Percentiles rank a stretch among this genome's conserved stretches.
Evolutionary conservation across 2,113 vertebrate species (phyloP).

Genomic region (Sterrhoptilus dennistouni): DNA sequence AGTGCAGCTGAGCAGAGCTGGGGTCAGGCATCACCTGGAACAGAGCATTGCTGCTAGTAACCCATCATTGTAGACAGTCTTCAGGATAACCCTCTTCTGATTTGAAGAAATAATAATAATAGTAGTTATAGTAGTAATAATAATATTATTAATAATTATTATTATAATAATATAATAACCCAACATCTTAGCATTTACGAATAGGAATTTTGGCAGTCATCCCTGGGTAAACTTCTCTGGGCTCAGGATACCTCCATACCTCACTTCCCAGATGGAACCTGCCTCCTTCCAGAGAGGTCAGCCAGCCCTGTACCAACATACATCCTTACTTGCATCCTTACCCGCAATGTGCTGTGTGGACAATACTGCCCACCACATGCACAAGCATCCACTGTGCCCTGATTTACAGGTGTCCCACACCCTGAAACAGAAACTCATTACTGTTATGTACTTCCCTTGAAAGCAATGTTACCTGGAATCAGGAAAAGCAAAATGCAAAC

Average conservation of each 20-base stretch:
- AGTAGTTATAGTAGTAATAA: rapidly evolving
- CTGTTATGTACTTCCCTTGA: neutral
- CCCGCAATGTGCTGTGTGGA: neutral
- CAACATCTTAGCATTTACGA: neutral
- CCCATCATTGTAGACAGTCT: neutral
- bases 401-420: neutral
- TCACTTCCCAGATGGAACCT: neutral
- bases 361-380: neutral
- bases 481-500: neutral
- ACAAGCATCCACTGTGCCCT: neutral
- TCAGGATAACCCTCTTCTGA: neutral
- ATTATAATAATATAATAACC: neutral
- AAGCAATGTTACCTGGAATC: neutral
- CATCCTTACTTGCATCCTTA: no score
- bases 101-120: neutral
- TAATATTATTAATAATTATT: neutral
- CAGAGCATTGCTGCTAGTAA: neutral
- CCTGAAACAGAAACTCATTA: neutral
- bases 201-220: neutral
- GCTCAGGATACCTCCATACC: neutral
- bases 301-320: neutral
- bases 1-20: neutral
- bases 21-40: neutral
- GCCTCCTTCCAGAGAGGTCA: rapidly evolving
- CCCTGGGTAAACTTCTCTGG: neutral